Percentiles rank a stretch among this genome's conserved stretches.
These are phyloP conservation scores for Cacatua alba DNA, from an alignment of 2,113 vertebrate genomes.

Conservation along the genomic window DNA sequence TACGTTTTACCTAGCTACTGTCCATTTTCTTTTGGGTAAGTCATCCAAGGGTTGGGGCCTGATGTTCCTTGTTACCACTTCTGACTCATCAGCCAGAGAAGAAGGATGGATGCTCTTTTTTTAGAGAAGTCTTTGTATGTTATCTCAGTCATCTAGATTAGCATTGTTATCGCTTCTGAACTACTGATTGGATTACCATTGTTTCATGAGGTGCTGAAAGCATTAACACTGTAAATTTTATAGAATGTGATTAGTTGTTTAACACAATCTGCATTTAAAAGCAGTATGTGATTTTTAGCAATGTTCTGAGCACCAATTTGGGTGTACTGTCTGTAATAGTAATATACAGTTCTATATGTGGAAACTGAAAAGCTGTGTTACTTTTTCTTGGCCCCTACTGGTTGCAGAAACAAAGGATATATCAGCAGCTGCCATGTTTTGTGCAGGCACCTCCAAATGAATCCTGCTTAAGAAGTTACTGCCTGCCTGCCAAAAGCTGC, in stretches of 20 bases:
- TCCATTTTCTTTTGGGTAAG: background rate
- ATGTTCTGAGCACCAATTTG: background rate
- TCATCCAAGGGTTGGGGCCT: background rate
- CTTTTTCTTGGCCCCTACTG: background rate
- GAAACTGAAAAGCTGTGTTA: background rate
- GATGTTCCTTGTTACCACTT: background rate
- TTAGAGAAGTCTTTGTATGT: background rate
- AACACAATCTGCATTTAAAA: background rate
- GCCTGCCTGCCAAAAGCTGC: background rate
- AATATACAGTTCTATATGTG: background rate
- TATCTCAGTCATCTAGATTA: background rate
- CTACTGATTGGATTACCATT: background rate
- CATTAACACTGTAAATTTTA: background rate
- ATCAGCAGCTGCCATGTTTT: background rate
- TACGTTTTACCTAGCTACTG: background rate
- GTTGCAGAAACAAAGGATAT: background rate
- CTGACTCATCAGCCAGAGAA: background rate
- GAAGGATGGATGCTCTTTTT: background rate
- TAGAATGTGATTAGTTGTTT: background rate
- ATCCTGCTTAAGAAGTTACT: background rate
- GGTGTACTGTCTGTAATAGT: background rate
- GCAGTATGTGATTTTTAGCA: background rate
- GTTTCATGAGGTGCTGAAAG: background rate
- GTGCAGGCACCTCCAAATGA: background rate
- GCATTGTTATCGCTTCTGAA: background rate